phyloP scores from a whole-genome alignment of 1,140 invertebrate species.

The Nephila pilipes region DNA sequence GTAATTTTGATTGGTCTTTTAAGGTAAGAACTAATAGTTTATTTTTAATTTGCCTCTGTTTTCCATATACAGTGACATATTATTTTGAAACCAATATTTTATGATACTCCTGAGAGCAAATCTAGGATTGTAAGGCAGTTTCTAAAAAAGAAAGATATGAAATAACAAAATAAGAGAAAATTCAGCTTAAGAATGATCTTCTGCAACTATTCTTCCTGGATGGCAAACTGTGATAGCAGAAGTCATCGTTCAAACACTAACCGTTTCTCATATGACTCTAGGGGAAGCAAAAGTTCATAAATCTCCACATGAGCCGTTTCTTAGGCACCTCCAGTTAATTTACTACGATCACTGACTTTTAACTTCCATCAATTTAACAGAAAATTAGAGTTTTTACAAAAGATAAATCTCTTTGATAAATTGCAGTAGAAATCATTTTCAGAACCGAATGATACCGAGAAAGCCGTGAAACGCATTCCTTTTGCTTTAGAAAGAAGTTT shows the following conservation, averaged over 20 bases:
- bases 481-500: too few species aligned
- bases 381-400: constrained; percentile 52
- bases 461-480: background rate
- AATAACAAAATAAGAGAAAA: background rate
- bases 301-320: constrained; percentile 13
- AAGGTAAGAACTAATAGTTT: too few species aligned
- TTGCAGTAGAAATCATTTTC: background rate
- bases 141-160: background rate
- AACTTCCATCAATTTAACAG: constrained; percentile 46
- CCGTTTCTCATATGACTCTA: background rate
- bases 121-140: background rate
- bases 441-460: background rate
- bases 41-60: background rate
- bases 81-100: background rate
- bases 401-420: constrained; percentile 40
- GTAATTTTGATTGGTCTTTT: too few species aligned
- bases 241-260: constrained; percentile 12
- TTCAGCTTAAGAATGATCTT: background rate
- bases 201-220: background rate
- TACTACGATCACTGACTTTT: constrained; percentile 37
- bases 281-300: constrained; percentile 24
- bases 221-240: constrained; percentile 9
- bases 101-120: background rate
- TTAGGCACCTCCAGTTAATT: constrained; percentile 33
- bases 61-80: background rate